These are phyloP conservation scores for Tautogolabrus adspersus DNA, from an alignment of 2,113 vertebrate species.

Conservation along the genomic window DNA sequence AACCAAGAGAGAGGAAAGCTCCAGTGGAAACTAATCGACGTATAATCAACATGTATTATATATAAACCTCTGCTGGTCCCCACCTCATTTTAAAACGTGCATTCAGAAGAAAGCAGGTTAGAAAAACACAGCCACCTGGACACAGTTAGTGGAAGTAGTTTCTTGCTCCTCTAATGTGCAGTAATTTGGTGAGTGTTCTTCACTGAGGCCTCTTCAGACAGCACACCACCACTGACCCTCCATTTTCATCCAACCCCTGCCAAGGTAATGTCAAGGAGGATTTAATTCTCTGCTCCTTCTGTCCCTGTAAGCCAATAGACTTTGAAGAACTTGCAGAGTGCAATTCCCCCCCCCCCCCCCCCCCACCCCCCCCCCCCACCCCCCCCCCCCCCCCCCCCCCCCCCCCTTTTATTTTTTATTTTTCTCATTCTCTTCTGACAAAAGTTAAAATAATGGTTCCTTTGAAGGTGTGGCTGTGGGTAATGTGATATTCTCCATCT, in stretches of 20 bases:
- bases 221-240: constrained; percentile 39
- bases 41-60: no score
- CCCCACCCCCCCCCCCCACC: no score
- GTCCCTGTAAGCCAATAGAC: constrained; percentile 23
- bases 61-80: not conserved
- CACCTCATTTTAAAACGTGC: constrained; percentile 7
- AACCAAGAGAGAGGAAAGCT: not conserved
- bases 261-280: constrained; percentile 70
- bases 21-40: not conserved
- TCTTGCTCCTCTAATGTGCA: constrained; percentile 34
- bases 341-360: not conserved
- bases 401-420: not conserved
- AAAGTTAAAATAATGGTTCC: constrained; percentile 56
- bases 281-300: constrained; percentile 50
- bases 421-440: constrained; percentile 35
- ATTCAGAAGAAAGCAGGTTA: constrained; percentile 21
- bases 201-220: constrained; percentile 44
- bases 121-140: constrained; percentile 35
- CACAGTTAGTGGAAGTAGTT: constrained; percentile 15
- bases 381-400: not conserved
- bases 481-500: constrained; percentile 59
- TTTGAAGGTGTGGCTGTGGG: constrained; percentile 45
- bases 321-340: constrained; percentile 12
- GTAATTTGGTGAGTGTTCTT: constrained; percentile 67
- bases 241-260: constrained; percentile 58